Evolutionary conservation across 1,140 invertebrate species (phyloP).

Genomic region (Drosophila seguyi): DNA sequence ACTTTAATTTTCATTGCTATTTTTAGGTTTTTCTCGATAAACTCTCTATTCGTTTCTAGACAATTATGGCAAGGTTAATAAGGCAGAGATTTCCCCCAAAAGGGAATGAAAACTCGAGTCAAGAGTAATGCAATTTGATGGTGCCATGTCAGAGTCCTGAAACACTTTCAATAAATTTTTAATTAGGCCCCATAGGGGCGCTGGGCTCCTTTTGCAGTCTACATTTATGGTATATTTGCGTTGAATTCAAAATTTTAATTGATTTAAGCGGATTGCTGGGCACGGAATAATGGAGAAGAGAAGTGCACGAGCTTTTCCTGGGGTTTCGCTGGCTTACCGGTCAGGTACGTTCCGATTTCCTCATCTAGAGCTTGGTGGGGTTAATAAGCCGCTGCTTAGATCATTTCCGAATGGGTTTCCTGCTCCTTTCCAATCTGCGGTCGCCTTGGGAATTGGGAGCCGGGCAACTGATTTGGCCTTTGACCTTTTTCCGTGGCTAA

Average conservation of each 20-base stretch:
- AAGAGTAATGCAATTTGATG: constrained; percentile 36
- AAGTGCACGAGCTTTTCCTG: background rate
- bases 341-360: background rate
- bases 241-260: constrained; percentile 48
- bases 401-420: constrained; percentile 30
- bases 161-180: constrained; percentile 40
- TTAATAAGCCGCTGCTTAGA: constrained; percentile 40
- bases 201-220: background rate
- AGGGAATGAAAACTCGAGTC: background rate
- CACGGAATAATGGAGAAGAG: background rate
- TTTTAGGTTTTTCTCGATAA: background rate
- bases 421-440: constrained; percentile 17
- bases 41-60: background rate
- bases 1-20: background rate
- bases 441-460: constrained; percentile 38
- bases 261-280: constrained; percentile 54
- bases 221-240: constrained; percentile 26
- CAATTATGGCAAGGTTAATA: background rate
- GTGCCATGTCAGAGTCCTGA: constrained; percentile 7
- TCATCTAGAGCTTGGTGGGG: constrained; percentile 6
- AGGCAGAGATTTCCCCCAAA: background rate
- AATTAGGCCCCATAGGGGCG: constrained; percentile 22
- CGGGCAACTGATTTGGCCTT: constrained; percentile 22
- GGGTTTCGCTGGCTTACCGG: background rate
- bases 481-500: constrained; percentile 41